phyloP scores from a whole-genome alignment of 1,140 invertebrate genomes.

The Cecropterus lyciades region DNA sequence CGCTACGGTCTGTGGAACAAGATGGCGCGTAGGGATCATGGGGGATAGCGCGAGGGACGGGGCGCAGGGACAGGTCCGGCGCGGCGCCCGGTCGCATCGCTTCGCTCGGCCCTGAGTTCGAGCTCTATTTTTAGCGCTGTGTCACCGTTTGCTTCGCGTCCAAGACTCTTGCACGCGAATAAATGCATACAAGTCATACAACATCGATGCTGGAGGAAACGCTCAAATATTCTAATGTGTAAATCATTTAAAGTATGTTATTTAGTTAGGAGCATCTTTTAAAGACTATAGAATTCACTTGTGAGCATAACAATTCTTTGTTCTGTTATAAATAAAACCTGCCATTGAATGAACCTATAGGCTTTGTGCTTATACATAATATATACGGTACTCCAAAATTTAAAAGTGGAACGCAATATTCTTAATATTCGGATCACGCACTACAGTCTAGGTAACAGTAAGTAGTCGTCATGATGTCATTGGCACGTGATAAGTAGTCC shows the following conservation, averaged over 20 bases:
- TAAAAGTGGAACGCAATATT: constrained; percentile 38
- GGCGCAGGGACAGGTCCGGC: constrained; percentile 65
- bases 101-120: constrained; percentile 57
- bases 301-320: too few species aligned
- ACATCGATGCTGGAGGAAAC: constrained; percentile 47
- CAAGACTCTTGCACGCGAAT: constrained; percentile 59
- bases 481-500: constrained; percentile 70
- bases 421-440: constrained; percentile 65
- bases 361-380: not conserved
- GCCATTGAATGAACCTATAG: too few species aligned
- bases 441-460: constrained; percentile 69
- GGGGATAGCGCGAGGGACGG: constrained; percentile 58
- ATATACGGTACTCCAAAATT: constrained; percentile 20
- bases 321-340: too few species aligned
- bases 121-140: constrained; percentile 82
- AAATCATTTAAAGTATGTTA: not conserved
- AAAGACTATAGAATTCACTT: too few species aligned
- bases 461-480: constrained; percentile 74
- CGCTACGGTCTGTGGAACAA: constrained; percentile 70
- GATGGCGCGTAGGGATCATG: constrained; percentile 65
- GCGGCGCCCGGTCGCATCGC: constrained; percentile 51
- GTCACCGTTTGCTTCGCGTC: constrained; percentile 69
- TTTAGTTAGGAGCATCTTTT: too few species aligned
- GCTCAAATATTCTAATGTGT: constrained; percentile 8
- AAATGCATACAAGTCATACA: constrained; percentile 46